These are phyloP conservation scores for Molothrus ater DNA, from an alignment of 2,797 vertebrate genomes.

Conservation along the genomic window DNA sequence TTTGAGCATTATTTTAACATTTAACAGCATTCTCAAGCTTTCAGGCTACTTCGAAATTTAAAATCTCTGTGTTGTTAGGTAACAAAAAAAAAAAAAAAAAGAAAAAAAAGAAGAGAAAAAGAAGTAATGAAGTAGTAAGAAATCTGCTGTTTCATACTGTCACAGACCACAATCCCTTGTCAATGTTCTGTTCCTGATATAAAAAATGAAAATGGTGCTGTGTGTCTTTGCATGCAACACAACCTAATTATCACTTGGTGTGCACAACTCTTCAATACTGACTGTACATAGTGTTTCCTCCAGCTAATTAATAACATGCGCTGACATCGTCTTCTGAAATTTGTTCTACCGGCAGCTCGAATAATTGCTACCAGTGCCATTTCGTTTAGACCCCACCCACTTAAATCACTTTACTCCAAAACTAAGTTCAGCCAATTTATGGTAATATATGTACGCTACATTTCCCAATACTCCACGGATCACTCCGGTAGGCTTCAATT, in stretches of 20 bases:
- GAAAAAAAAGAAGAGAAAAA: too few relatives aligned
- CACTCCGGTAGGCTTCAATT: background rate
- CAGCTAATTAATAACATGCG: background rate
- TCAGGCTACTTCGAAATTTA: background rate
- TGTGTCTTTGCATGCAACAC: background rate
- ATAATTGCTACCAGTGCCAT: background rate
- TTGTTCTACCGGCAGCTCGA: background rate
- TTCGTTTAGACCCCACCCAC: conserved; percentile 7
- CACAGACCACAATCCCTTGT: background rate
- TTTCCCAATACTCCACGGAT: background rate
- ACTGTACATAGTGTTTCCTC: background rate
- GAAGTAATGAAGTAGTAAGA: background rate
- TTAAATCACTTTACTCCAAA: background rate
- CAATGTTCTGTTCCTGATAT: background rate
- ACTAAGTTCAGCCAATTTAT: background rate
- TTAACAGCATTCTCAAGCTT: background rate
- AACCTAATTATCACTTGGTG: background rate
- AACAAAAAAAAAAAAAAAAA: too few relatives aligned
- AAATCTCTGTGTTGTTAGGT: background rate
- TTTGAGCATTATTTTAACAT: background rate
- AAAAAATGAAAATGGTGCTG: background rate
- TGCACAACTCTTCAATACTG: background rate
- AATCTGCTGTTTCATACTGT: background rate
- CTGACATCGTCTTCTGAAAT: background rate
- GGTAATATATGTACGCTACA: background rate